Evolutionary conservation across 1,140 invertebrate genomes (phyloP).

Genomic region (Ylistrum balloti): DNA sequence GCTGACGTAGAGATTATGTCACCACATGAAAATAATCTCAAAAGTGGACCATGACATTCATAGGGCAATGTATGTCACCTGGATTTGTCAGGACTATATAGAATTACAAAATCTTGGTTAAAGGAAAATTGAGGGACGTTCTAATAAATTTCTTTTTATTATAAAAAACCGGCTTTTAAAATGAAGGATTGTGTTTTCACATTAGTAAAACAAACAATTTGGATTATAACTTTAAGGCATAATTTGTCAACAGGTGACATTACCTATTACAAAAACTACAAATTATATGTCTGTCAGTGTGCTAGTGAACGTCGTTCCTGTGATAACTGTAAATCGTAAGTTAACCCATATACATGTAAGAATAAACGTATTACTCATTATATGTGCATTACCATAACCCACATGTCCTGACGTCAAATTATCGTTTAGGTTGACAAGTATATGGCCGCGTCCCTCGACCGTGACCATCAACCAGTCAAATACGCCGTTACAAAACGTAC

Average conservation of each 20-base stretch:
- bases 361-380: slow-evolving; percentile 1
- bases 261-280: not conserved
- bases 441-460: slow-evolving; percentile 13
- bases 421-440: slow-evolving; percentile 16
- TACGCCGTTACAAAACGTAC: slow-evolving; percentile 18
- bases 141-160: not conserved
- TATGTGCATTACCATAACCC: slow-evolving; percentile 23
- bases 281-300: not conserved
- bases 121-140: too few relatives aligned
- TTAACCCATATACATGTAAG: slow-evolving; percentile 20
- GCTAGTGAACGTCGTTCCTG: not conserved
- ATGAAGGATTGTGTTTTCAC: not conserved
- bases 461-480: slow-evolving; percentile 28
- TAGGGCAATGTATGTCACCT: too few relatives aligned
- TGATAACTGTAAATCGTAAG: not conserved
- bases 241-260: slow-evolving; percentile 12
- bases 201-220: not conserved
- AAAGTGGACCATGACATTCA: too few relatives aligned
- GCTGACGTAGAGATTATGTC: too few relatives aligned
- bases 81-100: too few relatives aligned
- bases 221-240: not conserved
- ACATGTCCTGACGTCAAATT: slow-evolving; percentile 37
- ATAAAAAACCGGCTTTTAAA: not conserved
- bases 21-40: too few relatives aligned
- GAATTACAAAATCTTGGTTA: too few relatives aligned